Evolutionary conservation across 2,888 invertebrate genomes (phyloP), one percentile per base, ranked within the genome.

Genomic region (Crematogaster levior): DNA sequence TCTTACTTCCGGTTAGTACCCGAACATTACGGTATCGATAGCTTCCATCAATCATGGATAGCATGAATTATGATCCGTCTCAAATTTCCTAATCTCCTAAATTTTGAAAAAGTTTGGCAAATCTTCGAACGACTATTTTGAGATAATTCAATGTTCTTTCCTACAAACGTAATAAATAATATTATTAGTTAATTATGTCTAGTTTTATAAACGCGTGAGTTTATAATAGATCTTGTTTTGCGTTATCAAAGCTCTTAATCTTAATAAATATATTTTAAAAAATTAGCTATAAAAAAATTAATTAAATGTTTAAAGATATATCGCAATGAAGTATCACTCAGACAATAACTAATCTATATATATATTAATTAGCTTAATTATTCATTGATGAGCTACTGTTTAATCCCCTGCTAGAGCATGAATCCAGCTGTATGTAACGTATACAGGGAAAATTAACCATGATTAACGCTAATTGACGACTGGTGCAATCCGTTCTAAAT

Each of bases 11-110:
- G 92, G 91, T 90, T 89, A 86, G 85, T 86, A 91, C 90, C 87
- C 90, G 89, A 91, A 91, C 90, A 90, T 92, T 92, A 91, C 91
- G 90, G 93, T 92, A 92, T 93, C 92, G 91, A 88, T 92, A 87
- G 89, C 91, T 93, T 93, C 93, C 93, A 91, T 91, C 91, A 87
- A 88, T 85, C 88, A 61, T 34, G 30, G 21, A 61, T 46, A 61
- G 6, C 34, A 24, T 37, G 34, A 74, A 63, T n/a, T 48, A 74
- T 37, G 34, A 74, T 37, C 37, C 9, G 18, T 73, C 34, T 68
- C 18, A 46, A 61, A 21, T 46, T n/a, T n/a, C n/a, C n/a, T n/a
- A 2, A 6, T 46, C 43, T 46, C 15, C 21, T 40, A 7, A 72
- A 72, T 72, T 56, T 27, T 12, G 18, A 56, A n/a, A 24, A 24